Evolutionary conservation across 2,888 invertebrate genomes (phyloP).

Genomic region (Azorinus chamasolen): DNA sequence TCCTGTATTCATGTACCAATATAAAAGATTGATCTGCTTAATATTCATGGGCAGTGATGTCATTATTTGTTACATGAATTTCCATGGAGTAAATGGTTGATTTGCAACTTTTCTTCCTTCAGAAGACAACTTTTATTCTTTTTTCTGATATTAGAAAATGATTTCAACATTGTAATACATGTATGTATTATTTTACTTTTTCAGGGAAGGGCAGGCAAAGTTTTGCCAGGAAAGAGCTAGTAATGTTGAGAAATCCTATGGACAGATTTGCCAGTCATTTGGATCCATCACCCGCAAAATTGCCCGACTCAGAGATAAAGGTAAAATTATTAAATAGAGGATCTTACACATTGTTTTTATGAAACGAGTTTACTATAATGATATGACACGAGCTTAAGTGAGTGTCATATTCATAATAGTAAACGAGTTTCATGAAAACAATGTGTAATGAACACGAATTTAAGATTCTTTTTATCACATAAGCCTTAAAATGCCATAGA

Average conservation of each 20-base stretch:
- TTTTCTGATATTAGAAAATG: background rate
- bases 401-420: too few relatives aligned
- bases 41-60: background rate
- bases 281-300: slow-evolving; percentile 92
- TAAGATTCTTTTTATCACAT: too few relatives aligned
- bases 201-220: slow-evolving; percentile 88
- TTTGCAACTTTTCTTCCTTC: background rate
- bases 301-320: slow-evolving; percentile 90
- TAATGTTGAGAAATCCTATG: slow-evolving; percentile 92
- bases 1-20: too few relatives aligned
- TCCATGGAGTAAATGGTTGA: too few relatives aligned
- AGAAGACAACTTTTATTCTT: background rate
- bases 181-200: slow-evolving; percentile 18
- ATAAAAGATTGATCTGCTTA: background rate
- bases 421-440: too few relatives aligned
- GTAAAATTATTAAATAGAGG: too few relatives aligned
- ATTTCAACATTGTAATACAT: background rate
- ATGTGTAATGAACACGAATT: too few relatives aligned
- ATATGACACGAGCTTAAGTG: too few relatives aligned
- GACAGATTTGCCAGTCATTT: slow-evolving; percentile 92
- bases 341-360: too few relatives aligned
- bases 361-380: too few relatives aligned
- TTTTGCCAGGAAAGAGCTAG: slow-evolving; percentile 93
- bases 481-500: too few relatives aligned
- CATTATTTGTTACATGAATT: background rate